Evolutionary conservation across 2,888 invertebrate genomes (phyloP), one percentile per base, ranked within the genome.

Genomic region (Perizoma flavofasciatum): DNA sequence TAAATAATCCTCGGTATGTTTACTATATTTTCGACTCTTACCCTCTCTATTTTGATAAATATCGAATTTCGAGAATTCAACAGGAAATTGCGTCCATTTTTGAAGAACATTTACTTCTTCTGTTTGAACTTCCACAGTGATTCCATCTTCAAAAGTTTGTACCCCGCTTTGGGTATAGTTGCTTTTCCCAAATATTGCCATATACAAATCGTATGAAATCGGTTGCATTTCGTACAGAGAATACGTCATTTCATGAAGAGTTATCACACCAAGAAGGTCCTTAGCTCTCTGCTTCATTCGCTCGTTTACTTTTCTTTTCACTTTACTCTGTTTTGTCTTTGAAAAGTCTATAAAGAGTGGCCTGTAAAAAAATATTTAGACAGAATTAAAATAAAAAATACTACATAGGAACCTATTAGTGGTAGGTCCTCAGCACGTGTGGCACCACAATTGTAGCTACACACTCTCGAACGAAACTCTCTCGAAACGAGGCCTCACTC

Each of bases 161-260:
- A 81, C 77, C 4, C 86, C 82, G 8, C 76, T 78, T 78, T 92
- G 92, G 0, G 77, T 84, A 43, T 86, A 87, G 71, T 92, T 90
- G 0, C 79, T 77, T 51, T 87, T 73, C 0, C 92, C 92, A 62
- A 86, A 92, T 63, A 87, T 89, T 68, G 85, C 81, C 88, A 92
- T 92, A 33, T 82, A 92, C 50, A 88, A 71, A 54, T 92, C 92
- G 61, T 92, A 92, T 0, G 92, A 85, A 66, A 92, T 88, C 0
- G 92, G 92, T 71, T 88, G 83, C 87, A 92, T 89, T 83, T 92
- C 91, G 45, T 85, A 92, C 2, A 92, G 70, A 0, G 74, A 77
- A 60, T 86, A 92, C 0, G 86, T 79, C 81, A 92, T 89, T 80
- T 89, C 86, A 37, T 92, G 92, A 6, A 92, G 69, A 58, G 86